Conservation (phyloP, 1,140 invertebrate species). For the Panagrolaimus sp. region DNA sequence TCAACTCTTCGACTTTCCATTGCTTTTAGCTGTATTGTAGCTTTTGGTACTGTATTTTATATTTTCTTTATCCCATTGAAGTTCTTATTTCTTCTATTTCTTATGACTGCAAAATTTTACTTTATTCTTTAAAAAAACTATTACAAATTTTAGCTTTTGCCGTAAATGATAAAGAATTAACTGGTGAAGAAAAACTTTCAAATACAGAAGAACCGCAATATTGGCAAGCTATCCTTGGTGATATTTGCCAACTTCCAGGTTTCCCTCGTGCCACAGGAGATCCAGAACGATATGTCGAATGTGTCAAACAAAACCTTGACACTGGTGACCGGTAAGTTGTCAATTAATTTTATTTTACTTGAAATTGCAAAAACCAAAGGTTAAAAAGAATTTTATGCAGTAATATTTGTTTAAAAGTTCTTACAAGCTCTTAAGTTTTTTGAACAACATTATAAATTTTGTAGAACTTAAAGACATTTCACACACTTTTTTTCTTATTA, state of each 20-base stretch:
- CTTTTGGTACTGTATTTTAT: neutral
- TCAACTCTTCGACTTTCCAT: conserved; percentile 11
- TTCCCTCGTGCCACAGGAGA: conserved; percentile 50
- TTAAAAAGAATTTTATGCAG: too few relatives aligned
- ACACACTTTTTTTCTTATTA: too few relatives aligned
- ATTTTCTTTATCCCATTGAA: neutral
- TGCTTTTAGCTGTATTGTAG: neutral
- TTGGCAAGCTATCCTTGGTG: conserved; percentile 53
- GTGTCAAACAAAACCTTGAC: conserved; percentile 41
- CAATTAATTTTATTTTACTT: neutral
- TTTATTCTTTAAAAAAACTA: conserved; percentile 9
- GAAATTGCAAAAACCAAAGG: neutral
- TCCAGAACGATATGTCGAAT: conserved; percentile 48
- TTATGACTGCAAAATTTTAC: neutral
- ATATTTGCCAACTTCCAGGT: conserved; percentile 52
- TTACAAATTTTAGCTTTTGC: conserved; percentile 62
- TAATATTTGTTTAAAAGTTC: too few relatives aligned
- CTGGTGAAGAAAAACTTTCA: conserved; percentile 60
- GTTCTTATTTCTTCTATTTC: neutral
- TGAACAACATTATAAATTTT: too few relatives aligned
- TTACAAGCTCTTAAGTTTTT: too few relatives aligned
- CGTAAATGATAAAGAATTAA: conserved; percentile 67
- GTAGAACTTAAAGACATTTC: too few relatives aligned
- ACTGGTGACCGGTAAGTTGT: conserved; percentile 31
- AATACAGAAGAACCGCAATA: conserved; percentile 32